Base-by-base conservation (phyloP, 2,113 vertebrate genomes). In the Anhinga anhinga region DNA sequence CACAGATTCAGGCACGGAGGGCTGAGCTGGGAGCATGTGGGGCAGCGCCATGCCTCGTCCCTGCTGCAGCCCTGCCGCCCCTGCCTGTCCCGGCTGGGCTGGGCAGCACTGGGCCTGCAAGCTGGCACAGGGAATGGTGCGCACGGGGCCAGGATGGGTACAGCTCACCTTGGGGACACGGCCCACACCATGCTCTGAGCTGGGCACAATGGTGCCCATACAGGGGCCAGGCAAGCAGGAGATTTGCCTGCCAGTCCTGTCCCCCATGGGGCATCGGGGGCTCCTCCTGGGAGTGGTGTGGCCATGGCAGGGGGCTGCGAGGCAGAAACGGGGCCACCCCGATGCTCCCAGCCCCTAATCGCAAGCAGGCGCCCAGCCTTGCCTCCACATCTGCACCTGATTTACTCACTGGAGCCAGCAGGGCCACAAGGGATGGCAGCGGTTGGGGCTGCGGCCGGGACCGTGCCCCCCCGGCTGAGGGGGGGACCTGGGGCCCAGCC, bases 311-410 rank as follows among this genome's bases (percentile, higher is more conserved):
- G 59, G 49, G 50, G 40, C 38, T 82, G 67, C 2, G 4, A 90
- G 32, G 56, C 81, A 96, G n/a, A 53, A 71, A 50, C 0, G 0
- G 62, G 71, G 86, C 92, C 81, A 86, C 66, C 86, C 74, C 7
- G 15, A 66, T 62, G 63, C 59, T 95, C 82, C 87, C 73, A 86
- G 50, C 34, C 70, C 63, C 69, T 93, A 93, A 97, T 70, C 7
- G 12, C 70, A 91, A 96, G 90, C 97, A 96, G 95, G 92, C 84
- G 18, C 81, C 56, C 3, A 0, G 63, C 66, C 52, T 49, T 30
- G 50, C 74, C 74, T 87, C 63, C 53, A 97, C 94, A 93, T 95
- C 95, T 97, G 83, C 71, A 86, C 86, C 73, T 40, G 38, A 88
- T 97, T 96, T 97, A 91, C 91, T 82, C 6, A 23, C 58, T 82